Percentiles rank a stretch among this genome's conserved stretches.
These are phyloP conservation scores for Athene cunicularia DNA, from an alignment of 2,113 vertebrate species.

Conservation along the genomic window DNA sequence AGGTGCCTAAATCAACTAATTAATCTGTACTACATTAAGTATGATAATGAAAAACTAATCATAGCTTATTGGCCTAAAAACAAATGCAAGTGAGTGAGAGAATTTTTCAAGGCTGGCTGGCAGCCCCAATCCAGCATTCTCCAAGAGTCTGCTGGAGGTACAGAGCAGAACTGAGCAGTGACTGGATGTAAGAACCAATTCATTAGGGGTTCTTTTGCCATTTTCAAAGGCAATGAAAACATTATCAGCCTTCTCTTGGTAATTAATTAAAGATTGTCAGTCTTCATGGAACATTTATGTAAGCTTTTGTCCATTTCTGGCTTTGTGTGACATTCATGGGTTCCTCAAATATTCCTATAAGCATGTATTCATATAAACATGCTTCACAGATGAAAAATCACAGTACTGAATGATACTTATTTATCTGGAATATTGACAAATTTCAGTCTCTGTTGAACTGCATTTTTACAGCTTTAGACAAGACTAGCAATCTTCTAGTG, in stretches of 20 bases:
- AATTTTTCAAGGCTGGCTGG: background rate
- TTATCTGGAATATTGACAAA: background rate
- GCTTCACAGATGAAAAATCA: background rate
- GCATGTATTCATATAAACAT: background rate
- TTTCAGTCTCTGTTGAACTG: background rate
- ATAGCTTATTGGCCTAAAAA: background rate
- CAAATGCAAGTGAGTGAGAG: background rate
- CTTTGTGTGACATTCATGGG: background rate
- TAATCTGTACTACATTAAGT: constrained; percentile 22
- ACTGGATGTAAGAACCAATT: background rate
- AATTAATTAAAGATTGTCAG: background rate
- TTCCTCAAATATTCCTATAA: background rate
- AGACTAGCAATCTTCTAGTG: background rate
- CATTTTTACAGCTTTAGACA: background rate
- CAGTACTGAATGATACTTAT: background rate
- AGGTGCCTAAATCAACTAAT: constrained; percentile 41
- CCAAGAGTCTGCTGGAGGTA: background rate
- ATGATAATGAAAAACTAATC: constrained; percentile 44
- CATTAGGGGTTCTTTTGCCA: background rate
- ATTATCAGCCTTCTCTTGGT: background rate
- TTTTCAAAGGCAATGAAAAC: background rate
- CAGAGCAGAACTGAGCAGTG: background rate
- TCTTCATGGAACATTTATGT: background rate
- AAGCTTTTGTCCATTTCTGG: background rate
- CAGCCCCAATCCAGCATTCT: background rate